Evolutionary conservation across 1,140 invertebrate genomes (phyloP), one percentile per base, ranked within the genome.

Genomic region (Sesamia nonagrioides): DNA sequence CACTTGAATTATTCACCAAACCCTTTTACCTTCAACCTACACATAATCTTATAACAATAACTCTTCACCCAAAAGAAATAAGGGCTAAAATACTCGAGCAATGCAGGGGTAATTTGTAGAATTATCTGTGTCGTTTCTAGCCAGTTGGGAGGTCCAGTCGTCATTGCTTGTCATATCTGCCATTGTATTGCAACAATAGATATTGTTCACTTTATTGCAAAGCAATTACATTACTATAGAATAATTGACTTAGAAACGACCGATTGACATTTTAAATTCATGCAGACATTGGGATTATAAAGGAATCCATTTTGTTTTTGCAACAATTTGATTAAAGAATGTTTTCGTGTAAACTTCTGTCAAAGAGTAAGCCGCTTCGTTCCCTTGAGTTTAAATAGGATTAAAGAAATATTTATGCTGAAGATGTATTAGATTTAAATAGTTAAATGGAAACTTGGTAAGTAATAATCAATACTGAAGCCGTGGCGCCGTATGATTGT

Each of bases 211-310:
- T 37, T n/a, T 35, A 71, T 71, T 33, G 52, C 54, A 74, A 74
- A 72, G 40, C 54, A 72, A 74, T 60, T 74, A 37, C 21, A 60
- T 74, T 74, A 74, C 17, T 58, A 74, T 60, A 17, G 50, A 40
- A 60, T 60, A 60, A 60, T 74, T 58, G 33, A 60, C 33, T 18
- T 74, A 58, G 45, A 40, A 74, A 74, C 13, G 15, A 40, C 52
- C 78, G 81, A 83, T 83, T 81, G 78, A 84, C 68, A 84, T 84
- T 84, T 75, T 66, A 58, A 72, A 56, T 54, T 69, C 17, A 42
- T 27, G 60, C 52, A 48, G 27, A 33, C 60, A 40, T 13, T 17
- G 60, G 33, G 18, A 50, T 69, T 9, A 42, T 9, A 69, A 37
- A 54, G 48, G 48, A 9, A 52, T 35, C 18, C 18, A 71, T 71